phyloP scores from a whole-genome alignment of 2,797 vertebrate genomes.

The Huso huso region DNA sequence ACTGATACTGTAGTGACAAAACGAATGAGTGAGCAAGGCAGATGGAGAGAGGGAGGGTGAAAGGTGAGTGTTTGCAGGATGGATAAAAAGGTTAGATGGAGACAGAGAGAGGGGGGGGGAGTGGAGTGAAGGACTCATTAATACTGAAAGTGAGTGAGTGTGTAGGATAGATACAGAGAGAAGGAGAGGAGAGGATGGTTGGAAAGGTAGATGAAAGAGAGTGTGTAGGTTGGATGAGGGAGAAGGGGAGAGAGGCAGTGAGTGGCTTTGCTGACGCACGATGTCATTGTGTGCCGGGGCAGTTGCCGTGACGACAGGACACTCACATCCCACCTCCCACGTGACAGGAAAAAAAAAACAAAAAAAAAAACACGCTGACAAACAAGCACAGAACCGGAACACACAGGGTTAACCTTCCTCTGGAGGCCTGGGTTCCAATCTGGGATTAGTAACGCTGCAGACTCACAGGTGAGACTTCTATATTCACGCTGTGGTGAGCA shows the following conservation, averaged over 20 bases:
- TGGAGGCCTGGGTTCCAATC: no score
- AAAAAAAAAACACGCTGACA: no score
- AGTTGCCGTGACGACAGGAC: background rate
- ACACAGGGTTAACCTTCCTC: no score
- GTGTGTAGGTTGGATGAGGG: background rate
- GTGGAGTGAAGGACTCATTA: background rate
- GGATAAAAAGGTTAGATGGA: conserved; percentile 9
- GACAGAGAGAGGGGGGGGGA: conserved; percentile 12
- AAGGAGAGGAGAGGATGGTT: background rate
- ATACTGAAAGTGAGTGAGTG: background rate
- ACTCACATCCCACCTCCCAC: background rate
- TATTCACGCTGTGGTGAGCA: no score
- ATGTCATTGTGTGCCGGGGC: no score
- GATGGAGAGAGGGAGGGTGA: conserved; percentile 26
- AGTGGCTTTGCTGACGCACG: no score
- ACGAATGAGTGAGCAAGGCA: conserved; percentile 35
- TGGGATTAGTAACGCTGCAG: no score
- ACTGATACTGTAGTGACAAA: conserved; percentile 43
- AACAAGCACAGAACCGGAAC: no score
- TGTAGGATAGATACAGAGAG: conserved; percentile 20
- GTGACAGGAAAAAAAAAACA: no score
- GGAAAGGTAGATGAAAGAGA: background rate
- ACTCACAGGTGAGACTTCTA: no score
- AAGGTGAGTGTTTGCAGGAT: background rate
- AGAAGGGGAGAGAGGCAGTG: background rate